phyloP scores from a whole-genome alignment of 2,797 vertebrate species.

The Oreortyx pictus region DNA sequence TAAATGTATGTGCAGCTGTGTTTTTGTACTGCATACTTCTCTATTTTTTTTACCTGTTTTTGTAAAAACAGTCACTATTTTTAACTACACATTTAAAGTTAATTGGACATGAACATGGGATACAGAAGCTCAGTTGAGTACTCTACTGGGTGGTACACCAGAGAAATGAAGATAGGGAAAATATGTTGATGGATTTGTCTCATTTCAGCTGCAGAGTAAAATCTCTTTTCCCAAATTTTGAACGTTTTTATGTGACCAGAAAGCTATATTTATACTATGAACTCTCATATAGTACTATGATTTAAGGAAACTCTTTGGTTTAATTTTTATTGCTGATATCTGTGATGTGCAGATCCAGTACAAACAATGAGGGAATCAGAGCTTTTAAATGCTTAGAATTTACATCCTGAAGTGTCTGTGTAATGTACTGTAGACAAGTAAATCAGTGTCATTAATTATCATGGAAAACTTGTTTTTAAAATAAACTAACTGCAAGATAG shows the following conservation, averaged over 20 bases:
- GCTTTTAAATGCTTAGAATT: not conserved
- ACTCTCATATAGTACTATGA: not conserved
- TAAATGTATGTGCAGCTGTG: not conserved
- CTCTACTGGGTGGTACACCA: not conserved
- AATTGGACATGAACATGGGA: not conserved
- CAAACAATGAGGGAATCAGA: not conserved
- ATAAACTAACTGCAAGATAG: not conserved
- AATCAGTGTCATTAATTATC: not conserved
- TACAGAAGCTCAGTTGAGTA: not conserved
- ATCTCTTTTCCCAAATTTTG: not conserved
- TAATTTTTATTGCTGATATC: not conserved
- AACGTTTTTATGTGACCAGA: not conserved
- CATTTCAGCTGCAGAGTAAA: not conserved
- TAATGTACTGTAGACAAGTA: not conserved
- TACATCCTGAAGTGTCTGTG: not conserved
- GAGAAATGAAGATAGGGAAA: not conserved
- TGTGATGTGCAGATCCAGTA: not conserved
- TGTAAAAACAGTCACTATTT: not conserved
- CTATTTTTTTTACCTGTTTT: not conserved
- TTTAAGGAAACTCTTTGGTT: not conserved
- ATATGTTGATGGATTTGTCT: rapidly evolving
- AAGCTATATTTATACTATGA: not conserved
- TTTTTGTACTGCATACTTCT: not conserved
- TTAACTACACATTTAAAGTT: not conserved
- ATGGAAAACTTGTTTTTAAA: not conserved